Evolutionary conservation across 2,888 invertebrate species (phyloP), one percentile per base, ranked within the genome.

Genomic region (Leucoptera coffeella): DNA sequence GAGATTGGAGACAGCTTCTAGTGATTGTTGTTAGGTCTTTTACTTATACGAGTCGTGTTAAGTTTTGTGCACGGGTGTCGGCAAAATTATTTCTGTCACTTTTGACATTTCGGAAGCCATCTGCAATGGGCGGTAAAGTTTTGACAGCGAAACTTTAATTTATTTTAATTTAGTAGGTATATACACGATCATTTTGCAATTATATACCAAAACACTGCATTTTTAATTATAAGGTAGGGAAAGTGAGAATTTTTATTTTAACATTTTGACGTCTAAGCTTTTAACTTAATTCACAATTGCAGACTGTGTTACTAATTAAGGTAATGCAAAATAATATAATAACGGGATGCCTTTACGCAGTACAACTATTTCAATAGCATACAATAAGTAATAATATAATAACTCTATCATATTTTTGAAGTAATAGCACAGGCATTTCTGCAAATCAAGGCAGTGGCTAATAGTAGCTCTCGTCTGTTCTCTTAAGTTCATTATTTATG

Each of bases 151-250:
- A 62, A 60, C 62, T 49, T n/a, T n/a, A 53, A 50, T 47, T 42
- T 36, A 24, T 32, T 36, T 35, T 36, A 38, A 38, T 47, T 38
- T 37, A 47, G 50, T n/a, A n/a, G n/a, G n/a, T n/a, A n/a, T n/a
- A n/a, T 17, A 17, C 6, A 7, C 17, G 17, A 7, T 7, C 51
- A 43, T 51, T 55, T 56, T 61, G 62, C 62, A 67, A 67, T 67
- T 52, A n/a, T 64, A 69, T 64, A 69, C 67, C 67, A 69, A 69
- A 69, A 64, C 62, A 56, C 56, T 65, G 69, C 67, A 69, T 69
- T 67, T 65, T 56, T 65, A 57, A 57, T 61, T 45, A 40, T 65
- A 69, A 67, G 60, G 46, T 41, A 23, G 38, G 50, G 45, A 59
- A 20, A 65, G 64, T 64, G 64, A 64, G 61, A 64, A 32, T 15